Base-by-base conservation (phyloP, 2,113 vertebrate genomes). In the Catagonus wagneri region DNA sequence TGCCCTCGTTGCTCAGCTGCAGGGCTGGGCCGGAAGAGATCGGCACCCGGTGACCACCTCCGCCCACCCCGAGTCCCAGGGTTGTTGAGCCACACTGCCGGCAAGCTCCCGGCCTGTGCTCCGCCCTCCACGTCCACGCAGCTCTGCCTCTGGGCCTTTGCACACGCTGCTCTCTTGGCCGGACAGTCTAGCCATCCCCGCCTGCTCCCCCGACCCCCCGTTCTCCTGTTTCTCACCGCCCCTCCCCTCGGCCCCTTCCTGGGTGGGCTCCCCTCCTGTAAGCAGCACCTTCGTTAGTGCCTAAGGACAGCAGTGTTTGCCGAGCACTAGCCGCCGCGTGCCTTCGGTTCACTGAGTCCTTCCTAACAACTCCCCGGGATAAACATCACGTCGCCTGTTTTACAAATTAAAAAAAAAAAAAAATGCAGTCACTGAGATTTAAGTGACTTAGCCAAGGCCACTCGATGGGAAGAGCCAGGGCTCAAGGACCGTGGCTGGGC, bases 11-110 rank as follows among this genome's bases (percentile, higher is more conserved):
- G 15, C 52, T 25, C 44, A 81, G 72, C 72, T 92, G n/a, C 50
- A 25, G 22, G 95, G 27, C 97, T 97, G 83, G 60, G 44, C 34
- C 27, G 1, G 44, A n/a, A 92, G 75, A 63, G 80, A 58, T 65
- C 10, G 50, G 83, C 86, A 88, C 9, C 14, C 0, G 8, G 10
- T 0, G 25, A 29, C 27, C 14, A 56, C 10, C 50, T 44, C 44
- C 10, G 2, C 29, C 16, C 39, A 34, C 61, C 10, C 2, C 34
- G 14, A 39, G 16, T 44, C 52, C 89, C 80, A 11, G 66, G 44
- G 44, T n/a, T n/a, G 69, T 12, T 71, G 20, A 8, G 27, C 36
- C 72, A 14, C 4, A 58, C 14, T 44, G 14, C 2, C 0, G 19
- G 10, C 61, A 65, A 36, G 6, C 75, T 50, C 52, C 29, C 7